Percentiles rank a stretch among this genome's conserved stretches.
These are phyloP conservation scores for Ranitomeya variabilis DNA, from an alignment of 2,113 vertebrate genomes.

Conservation along the genomic window DNA sequence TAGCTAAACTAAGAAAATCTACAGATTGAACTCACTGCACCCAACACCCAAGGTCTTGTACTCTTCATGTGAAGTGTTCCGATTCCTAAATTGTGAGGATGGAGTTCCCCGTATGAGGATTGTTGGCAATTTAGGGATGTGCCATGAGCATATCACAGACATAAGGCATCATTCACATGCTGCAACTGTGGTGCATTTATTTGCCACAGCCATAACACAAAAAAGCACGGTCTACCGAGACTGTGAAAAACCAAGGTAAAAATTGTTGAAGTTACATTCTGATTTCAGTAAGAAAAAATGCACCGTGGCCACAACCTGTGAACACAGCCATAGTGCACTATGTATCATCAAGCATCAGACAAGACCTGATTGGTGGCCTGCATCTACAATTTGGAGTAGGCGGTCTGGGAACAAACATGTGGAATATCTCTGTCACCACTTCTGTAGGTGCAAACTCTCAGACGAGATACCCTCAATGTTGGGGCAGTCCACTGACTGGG, in stretches of 20 bases:
- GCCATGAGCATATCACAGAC: not conserved
- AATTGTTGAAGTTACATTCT: too few relatives aligned
- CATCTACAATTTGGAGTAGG: not conserved
- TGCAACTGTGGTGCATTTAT: too few relatives aligned
- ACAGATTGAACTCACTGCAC: too few relatives aligned
- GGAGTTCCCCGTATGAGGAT: not conserved
- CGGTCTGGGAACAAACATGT: not conserved
- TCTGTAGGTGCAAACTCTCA: not conserved
- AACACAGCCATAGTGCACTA: too few relatives aligned
- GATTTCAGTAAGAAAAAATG: too few relatives aligned
- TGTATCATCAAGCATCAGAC: not conserved
- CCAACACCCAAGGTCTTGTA: not conserved
- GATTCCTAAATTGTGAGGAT: too few relatives aligned
- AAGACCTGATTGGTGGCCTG: not conserved
- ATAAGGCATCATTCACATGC: too few relatives aligned
- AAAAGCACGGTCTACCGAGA: too few relatives aligned
- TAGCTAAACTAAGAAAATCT: too few relatives aligned
- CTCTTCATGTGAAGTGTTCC: not conserved
- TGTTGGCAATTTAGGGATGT: not conserved
- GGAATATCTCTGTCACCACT: not conserved
- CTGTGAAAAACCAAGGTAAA: too few relatives aligned
- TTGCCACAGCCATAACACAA: too few relatives aligned
- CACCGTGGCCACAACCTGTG: too few relatives aligned
- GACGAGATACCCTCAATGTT: not conserved
- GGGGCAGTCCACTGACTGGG: not conserved